Conservation (phyloP, 2,113 vertebrate genomes). For the Hemicordylus capensis region DNA sequence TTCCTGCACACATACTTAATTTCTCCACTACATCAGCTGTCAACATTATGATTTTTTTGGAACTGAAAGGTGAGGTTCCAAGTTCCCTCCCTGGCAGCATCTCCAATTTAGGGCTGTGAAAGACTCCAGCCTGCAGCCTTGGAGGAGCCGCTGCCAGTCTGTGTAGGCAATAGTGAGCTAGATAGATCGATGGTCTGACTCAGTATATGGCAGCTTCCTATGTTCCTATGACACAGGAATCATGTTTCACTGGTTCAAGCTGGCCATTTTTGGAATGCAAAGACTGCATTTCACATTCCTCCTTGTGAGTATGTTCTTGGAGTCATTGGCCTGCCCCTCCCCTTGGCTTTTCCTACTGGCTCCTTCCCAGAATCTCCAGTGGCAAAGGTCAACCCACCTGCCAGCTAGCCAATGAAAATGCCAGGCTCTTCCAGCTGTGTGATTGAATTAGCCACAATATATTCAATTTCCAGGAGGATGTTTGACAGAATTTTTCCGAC, state of each 20-base stretch:
- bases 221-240: too few species aligned
- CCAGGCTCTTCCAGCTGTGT: conserved; percentile 34
- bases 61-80: too few species aligned
- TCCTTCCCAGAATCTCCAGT: conserved; percentile 22
- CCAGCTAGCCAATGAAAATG: not conserved
- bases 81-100: too few species aligned
- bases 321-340: not conserved
- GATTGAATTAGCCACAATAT: conserved; percentile 42
- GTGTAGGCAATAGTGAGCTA: too few species aligned
- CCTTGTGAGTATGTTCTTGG: not conserved
- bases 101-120: too few species aligned
- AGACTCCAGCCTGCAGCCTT: too few species aligned
- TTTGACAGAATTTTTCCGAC: conserved; percentile 34
- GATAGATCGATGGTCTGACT: too few species aligned
- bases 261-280: accelerated
- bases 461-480: conserved; percentile 28
- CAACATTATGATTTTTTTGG: not conserved
- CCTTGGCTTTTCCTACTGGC: conserved; percentile 7
- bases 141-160: too few species aligned
- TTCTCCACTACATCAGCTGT: not conserved
- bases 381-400: not conserved
- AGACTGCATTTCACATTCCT: accelerated
- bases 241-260: not conserved
- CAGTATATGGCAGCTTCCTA: too few species aligned
- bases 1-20: not conserved